These are phyloP conservation scores for Sylvilagus floridanus DNA, from an alignment of 2,797 vertebrate genomes.

Conservation along the genomic window DNA sequence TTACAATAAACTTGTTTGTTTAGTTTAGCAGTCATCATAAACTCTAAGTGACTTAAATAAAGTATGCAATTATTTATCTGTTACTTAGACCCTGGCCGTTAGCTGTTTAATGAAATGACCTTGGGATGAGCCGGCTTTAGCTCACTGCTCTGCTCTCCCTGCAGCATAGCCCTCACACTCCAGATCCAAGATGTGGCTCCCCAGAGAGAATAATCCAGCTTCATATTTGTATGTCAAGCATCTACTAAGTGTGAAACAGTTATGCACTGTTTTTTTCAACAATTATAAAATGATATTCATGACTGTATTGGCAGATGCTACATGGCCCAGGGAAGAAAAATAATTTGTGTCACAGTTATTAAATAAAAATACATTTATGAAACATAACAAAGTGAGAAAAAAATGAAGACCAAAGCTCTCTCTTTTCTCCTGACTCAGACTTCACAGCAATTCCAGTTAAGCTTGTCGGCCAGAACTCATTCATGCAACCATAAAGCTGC, in stretches of 20 bases:
- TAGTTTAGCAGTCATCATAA: too few relatives aligned
- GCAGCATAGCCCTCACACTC: not conserved
- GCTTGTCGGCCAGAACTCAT: not conserved
- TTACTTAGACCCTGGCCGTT: not conserved
- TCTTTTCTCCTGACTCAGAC: not conserved
- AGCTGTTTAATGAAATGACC: too few relatives aligned
- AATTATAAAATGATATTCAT: not conserved
- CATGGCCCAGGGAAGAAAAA: not conserved
- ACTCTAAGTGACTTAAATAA: not conserved
- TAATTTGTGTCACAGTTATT: not conserved
- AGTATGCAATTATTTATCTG: not conserved
- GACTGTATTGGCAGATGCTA: not conserved
- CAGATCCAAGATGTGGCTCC: not conserved
- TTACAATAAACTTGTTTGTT: not conserved
- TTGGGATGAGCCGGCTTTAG: not conserved
- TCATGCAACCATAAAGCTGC: not conserved
- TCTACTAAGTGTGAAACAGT: not conserved
- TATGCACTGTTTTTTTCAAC: not conserved
- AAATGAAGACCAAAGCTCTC: not conserved
- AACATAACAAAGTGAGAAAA: not conserved
- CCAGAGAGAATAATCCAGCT: not conserved
- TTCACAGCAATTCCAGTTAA: not conserved
- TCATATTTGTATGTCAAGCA: not conserved
- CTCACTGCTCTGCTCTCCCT: not conserved
- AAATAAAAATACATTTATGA: not conserved